Evolutionary conservation across 2,797 vertebrate genomes (phyloP).

Genomic region (Enteromius treurensis): DNA sequence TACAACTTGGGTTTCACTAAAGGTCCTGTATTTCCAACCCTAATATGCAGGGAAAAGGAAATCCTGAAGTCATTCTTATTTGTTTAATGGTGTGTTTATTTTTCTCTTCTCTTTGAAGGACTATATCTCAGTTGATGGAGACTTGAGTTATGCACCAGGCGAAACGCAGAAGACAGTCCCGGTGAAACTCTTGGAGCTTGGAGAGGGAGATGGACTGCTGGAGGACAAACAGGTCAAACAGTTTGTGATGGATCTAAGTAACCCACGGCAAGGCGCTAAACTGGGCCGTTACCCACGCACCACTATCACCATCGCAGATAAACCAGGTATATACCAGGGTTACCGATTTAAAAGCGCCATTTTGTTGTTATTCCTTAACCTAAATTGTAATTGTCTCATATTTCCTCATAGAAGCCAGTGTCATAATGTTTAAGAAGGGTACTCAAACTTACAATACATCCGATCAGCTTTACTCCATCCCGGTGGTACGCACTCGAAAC

Average conservation of each 20-base stretch:
- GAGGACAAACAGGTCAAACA: constrained; percentile 85
- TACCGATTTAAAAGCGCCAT: background rate
- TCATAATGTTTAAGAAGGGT: constrained; percentile 77
- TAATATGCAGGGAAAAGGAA: background rate
- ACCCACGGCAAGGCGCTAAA: constrained; percentile 88
- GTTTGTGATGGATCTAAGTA: constrained; percentile 90
- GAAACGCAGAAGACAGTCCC: constrained; percentile 89
- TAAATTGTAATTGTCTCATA: background rate
- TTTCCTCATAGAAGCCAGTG: constrained; percentile 71
- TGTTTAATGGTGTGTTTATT: background rate
- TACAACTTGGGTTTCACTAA: background rate
- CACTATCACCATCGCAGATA: constrained; percentile 87
- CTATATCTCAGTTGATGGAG: constrained; percentile 85
- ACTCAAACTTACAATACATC: constrained; percentile 71
- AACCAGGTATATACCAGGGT: constrained; percentile 73
- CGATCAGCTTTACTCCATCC: constrained; percentile 73
- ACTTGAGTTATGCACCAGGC: constrained; percentile 84
- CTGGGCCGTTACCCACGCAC: constrained; percentile 88
- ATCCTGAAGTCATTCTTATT: background rate
- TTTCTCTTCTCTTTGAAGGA: constrained; percentile 76
- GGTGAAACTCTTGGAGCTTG: constrained; percentile 87
- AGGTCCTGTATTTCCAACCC: background rate
- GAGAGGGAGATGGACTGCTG: constrained; percentile 86
- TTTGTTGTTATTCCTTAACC: background rate
- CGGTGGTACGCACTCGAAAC: constrained; percentile 75